Evolutionary conservation across 2,888 invertebrate genomes (phyloP).

Genomic region (Lypha dubia): DNA sequence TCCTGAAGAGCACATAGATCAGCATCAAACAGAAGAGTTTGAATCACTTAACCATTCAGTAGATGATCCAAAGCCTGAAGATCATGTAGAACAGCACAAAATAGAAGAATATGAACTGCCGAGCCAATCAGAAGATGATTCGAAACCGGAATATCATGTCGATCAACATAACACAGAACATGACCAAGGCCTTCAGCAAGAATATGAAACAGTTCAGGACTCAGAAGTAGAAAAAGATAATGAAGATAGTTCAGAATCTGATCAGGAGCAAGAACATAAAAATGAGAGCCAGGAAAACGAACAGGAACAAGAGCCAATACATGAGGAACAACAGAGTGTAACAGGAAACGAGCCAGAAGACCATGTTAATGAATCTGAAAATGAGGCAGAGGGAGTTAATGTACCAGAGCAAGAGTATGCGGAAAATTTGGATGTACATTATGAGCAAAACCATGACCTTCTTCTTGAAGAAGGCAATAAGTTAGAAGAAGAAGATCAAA

Average conservation of each 20-base stretch:
- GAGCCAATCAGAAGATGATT: conserved; percentile 1
- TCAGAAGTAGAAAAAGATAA: background rate
- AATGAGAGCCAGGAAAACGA: background rate
- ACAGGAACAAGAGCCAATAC: conserved; percentile 18
- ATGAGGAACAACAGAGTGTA: background rate
- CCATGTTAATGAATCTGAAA: background rate
- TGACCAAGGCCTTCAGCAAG: conserved; percentile 43
- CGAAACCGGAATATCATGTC: background rate
- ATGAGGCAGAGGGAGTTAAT: background rate
- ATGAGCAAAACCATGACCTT: background rate
- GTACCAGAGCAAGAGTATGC: background rate
- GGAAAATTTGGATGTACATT: background rate
- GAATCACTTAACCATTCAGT: background rate
- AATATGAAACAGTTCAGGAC: conserved; percentile 2
- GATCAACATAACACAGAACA: conserved; percentile 12
- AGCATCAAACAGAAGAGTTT: background rate
- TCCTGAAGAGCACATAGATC: background rate
- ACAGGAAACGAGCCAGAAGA: conserved; percentile 39
- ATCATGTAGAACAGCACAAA: background rate
- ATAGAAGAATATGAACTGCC: background rate
- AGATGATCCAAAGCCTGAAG: background rate
- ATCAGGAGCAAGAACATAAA: conserved; percentile 4
- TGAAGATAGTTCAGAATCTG: background rate
- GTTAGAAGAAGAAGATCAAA: conserved; percentile 8
- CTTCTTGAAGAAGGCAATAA: background rate